Evolutionary conservation across 2,888 invertebrate species (phyloP).

Genomic region (Hermaeophaga mercurialis): DNA sequence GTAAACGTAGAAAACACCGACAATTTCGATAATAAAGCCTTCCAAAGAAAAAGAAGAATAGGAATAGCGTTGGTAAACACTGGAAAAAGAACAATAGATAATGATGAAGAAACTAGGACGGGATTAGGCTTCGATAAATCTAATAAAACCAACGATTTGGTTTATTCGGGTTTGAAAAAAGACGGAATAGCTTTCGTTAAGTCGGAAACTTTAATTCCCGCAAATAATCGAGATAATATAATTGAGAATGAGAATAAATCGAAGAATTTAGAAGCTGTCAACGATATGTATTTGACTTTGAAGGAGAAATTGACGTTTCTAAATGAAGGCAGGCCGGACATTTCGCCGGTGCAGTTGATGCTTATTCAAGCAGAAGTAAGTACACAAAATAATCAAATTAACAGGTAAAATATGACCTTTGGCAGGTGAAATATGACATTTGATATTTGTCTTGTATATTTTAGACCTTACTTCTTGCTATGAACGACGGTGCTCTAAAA

Average conservation of each 20-base stretch:
- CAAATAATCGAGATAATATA: neutral
- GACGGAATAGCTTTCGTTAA: conserved; percentile 54
- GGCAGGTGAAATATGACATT: no score
- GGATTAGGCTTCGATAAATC: conserved; percentile 48
- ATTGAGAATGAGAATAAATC: conserved; percentile 24
- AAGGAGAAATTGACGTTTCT: conserved; percentile 65
- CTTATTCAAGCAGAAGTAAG: conserved; percentile 66
- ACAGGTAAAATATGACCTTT: no score
- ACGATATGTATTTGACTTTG: conserved; percentile 57
- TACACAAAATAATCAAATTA: no score
- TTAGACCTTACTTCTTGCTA: conserved; percentile 68
- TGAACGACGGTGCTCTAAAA: conserved; percentile 65
- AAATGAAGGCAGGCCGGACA: conserved; percentile 61
- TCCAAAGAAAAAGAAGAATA: conserved; percentile 63
- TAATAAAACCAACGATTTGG: conserved; percentile 24
- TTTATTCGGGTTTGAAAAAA: conserved; percentile 52
- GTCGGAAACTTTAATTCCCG: conserved; percentile 38
- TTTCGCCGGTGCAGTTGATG: conserved; percentile 66
- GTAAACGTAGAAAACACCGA: conserved; percentile 27
- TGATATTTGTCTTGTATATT: no score
- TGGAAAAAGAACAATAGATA: conserved; percentile 38
- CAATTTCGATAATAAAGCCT: conserved; percentile 57
- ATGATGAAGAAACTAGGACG: conserved; percentile 36
- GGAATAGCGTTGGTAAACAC: conserved; percentile 59
- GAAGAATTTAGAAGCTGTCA: conserved; percentile 44